phyloP scores from a whole-genome alignment of 2,113 vertebrate genomes.

The Hypanus sabinus region DNA sequence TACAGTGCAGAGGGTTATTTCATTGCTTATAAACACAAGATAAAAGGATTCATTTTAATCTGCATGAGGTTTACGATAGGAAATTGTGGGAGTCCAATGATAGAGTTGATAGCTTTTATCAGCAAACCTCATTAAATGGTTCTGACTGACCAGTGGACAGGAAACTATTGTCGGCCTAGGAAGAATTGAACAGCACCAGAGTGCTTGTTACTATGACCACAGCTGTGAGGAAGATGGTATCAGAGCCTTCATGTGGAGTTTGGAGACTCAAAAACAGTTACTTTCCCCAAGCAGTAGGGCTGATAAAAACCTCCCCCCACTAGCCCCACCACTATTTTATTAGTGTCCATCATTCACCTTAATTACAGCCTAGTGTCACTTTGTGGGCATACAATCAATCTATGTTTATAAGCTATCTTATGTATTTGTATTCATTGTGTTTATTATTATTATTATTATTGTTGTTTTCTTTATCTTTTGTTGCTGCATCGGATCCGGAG shows the following conservation, averaged over 20 bases:
- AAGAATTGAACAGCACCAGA: neutral
- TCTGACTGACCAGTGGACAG: neutral
- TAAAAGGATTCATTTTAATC: neutral
- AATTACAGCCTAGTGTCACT: no score
- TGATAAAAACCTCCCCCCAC: no score
- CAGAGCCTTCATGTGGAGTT: neutral
- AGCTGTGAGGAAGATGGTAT: neutral
- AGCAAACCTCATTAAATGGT: neutral
- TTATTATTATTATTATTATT: no score
- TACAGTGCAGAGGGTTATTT: neutral
- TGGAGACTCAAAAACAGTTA: neutral
- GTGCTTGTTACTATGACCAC: neutral
- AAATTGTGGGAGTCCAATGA: neutral
- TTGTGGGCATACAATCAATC: no score
- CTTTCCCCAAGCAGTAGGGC: no score
- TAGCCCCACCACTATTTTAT: no score
- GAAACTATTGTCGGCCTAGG: neutral
- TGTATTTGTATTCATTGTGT: no score
- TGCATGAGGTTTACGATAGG: neutral
- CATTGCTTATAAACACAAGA: neutral
- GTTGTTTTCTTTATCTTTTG: no score
- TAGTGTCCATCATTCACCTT: no score
- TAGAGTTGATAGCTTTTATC: neutral
- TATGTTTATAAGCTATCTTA: no score
- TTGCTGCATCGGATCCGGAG: no score